Evolutionary conservation across 2,113 vertebrate species (phyloP).

Genomic region (Ginglymostoma cirratum): DNA sequence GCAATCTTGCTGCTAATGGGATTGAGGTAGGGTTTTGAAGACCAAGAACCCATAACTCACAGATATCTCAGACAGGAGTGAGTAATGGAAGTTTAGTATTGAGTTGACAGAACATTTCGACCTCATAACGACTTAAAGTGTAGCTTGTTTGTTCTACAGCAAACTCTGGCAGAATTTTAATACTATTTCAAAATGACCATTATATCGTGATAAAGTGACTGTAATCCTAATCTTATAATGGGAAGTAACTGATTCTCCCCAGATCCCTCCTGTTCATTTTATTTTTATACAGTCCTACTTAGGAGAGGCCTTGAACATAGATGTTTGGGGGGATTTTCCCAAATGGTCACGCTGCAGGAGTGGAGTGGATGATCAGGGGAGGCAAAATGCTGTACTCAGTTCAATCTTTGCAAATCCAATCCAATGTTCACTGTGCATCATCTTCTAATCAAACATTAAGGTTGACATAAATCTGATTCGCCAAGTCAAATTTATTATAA

Average conservation of each 20-base stretch:
- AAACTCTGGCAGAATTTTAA: not conserved
- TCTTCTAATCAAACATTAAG: no score
- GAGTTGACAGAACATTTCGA: not conserved
- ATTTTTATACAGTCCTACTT: no score
- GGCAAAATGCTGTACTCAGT: no score
- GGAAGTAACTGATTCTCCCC: not conserved
- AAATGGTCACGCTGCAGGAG: no score
- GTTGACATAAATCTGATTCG: no score
- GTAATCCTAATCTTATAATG: not conserved
- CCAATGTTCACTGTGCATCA: no score
- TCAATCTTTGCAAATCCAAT: no score
- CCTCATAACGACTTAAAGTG: not conserved
- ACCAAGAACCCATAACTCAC: not conserved
- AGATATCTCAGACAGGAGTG: not conserved
- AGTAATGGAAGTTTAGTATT: not conserved
- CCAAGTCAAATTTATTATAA: no score
- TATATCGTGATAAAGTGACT: not conserved
- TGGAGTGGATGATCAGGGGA: no score
- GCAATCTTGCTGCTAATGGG: not conserved
- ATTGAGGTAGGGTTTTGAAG: not conserved
- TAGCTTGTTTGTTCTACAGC: not conserved
- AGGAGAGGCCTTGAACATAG: no score
- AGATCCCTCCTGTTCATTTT: no score
- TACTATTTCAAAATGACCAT: not conserved
- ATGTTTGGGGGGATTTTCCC: no score